A percentile compares a stretch with the other conserved stretches of the same genome.
These are phyloP conservation scores for Agrotis exclamationis DNA, from an alignment of 2,888 invertebrate species.

Conservation along the genomic window DNA sequence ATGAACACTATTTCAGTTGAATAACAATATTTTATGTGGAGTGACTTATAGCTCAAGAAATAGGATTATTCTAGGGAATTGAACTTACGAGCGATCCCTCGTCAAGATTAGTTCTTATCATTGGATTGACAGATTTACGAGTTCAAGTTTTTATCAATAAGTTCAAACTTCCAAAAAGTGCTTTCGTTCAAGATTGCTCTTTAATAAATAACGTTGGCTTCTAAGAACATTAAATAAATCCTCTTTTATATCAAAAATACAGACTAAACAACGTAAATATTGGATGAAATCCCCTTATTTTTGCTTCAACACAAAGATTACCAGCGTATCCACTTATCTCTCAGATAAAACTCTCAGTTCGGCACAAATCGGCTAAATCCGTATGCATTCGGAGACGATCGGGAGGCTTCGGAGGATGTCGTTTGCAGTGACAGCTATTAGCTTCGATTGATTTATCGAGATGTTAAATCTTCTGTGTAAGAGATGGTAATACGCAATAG, in stretches of 20 bases:
- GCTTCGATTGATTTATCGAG: slow-evolving; percentile 28
- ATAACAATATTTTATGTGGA: too few relatives aligned
- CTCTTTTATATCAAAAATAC: background rate
- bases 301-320: slow-evolving; percentile 1
- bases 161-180: too few relatives aligned
- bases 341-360: slow-evolving; percentile 12
- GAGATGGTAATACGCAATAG: slow-evolving; percentile 1
- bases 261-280: background rate
- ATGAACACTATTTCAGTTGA: background rate
- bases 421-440: slow-evolving; percentile 50
- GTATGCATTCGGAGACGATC: slow-evolving; percentile 33
- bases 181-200: too few relatives aligned
- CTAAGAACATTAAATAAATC: background rate
- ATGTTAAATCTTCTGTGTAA: slow-evolving; percentile 19
- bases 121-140: background rate
- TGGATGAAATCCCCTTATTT: background rate
- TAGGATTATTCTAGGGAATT: background rate
- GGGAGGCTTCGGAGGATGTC: slow-evolving; percentile 30
- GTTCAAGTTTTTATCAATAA: too few relatives aligned
- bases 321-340: slow-evolving; percentile 13
- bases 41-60: too few relatives aligned
- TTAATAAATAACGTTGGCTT: background rate
- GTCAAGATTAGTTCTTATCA: background rate
- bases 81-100: background rate
- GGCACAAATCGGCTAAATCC: slow-evolving; percentile 29